Conservation (phyloP, 2,797 vertebrate genomes). For the Sphenopsis melanotis region DNA sequence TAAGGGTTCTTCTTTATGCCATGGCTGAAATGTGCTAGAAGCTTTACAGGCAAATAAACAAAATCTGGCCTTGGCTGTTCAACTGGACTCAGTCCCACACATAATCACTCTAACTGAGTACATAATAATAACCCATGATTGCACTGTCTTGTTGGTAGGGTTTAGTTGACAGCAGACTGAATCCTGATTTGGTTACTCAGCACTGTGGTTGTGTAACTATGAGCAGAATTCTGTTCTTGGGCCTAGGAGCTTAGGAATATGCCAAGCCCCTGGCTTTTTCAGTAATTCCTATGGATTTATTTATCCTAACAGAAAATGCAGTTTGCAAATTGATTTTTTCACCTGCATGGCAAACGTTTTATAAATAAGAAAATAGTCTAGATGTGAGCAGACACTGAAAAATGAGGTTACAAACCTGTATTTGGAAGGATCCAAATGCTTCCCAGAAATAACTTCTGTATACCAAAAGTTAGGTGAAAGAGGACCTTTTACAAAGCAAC, state of each 20-base stretch:
- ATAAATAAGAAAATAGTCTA: background rate
- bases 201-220: background rate
- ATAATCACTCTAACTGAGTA: background rate
- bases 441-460: background rate
- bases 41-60: conserved; percentile 30
- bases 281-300: conserved; percentile 2
- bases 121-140: background rate
- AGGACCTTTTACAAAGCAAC: background rate
- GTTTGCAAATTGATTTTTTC: conserved; percentile 14
- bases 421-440: background rate
- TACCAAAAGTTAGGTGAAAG: background rate
- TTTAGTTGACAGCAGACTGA: background rate
- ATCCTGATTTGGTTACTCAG: background rate
- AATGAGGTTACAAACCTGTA: background rate
- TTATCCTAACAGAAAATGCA: background rate
- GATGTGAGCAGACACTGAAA: background rate
- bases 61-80: background rate
- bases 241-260: background rate
- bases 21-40: background rate
- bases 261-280: background rate
- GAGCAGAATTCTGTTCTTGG: background rate
- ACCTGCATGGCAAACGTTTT: background rate
- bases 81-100: background rate
- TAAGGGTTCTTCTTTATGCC: background rate
- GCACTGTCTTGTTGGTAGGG: background rate